A percentile compares a stretch with the other conserved stretches of the same genome.
Evolutionary conservation across 2,797 vertebrate species (phyloP).

Genomic region (Syndactyla subalaris): DNA sequence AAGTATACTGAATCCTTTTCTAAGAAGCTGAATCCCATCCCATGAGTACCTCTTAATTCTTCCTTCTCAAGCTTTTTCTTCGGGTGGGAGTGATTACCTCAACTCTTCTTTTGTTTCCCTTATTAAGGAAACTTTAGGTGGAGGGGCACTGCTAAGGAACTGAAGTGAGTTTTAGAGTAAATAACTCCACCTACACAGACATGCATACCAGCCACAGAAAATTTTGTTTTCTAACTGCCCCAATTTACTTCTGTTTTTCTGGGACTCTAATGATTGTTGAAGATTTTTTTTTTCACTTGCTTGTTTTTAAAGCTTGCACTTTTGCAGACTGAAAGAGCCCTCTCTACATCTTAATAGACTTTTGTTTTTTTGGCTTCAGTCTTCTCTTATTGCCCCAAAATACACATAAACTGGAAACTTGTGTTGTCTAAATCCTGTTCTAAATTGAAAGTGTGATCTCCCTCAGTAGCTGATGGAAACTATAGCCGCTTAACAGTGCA

Average conservation of each 20-base stretch:
- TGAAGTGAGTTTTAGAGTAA: background rate
- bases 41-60: background rate
- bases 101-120: background rate
- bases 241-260: background rate
- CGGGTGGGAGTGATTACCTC: background rate
- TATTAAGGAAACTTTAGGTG: background rate
- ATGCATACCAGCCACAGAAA: background rate
- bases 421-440: background rate
- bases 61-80: background rate
- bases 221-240: background rate
- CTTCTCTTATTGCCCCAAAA: background rate
- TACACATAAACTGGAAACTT: background rate
- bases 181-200: background rate
- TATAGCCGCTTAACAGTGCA: background rate
- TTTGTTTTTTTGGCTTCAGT: background rate
- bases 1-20: background rate
- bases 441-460: background rate
- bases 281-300: no score
- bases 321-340: background rate
- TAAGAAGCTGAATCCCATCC: background rate
- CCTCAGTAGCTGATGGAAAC: background rate
- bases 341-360: background rate
- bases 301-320: background rate
- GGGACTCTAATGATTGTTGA: background rate
- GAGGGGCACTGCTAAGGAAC: background rate